Base-by-base conservation (phyloP, 2,888 invertebrate genomes). In the Seira musarum region DNA sequence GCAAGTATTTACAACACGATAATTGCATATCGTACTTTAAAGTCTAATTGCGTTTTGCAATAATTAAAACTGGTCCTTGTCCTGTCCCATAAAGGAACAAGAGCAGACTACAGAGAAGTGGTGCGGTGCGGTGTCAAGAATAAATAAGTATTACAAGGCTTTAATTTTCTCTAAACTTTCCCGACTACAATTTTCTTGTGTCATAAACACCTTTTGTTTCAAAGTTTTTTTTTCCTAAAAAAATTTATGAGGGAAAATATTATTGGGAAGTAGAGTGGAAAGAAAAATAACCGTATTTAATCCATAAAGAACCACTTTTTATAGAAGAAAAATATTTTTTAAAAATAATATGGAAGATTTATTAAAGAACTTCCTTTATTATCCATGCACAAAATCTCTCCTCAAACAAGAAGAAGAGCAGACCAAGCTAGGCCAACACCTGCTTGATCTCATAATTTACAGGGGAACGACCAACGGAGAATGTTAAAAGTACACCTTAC, bases 381-480 rank as follows among this genome's bases (percentile, higher is more conserved):
- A 40, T 40, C 40, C 40, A 40, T n/a, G n/a, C n/a, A n/a, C n/a
- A 40, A 40, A 40, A 40, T 40, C 40, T 40, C 40, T 40, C 40
- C 40, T 40, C 40, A 40, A 40, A 40, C 40, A 40, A 40, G 40
- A 40, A 13, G 40, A 40, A 40, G 40, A 61, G 53, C 60, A 53
- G n/a, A n/a, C n/a, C n/a, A n/a, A n/a, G n/a, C n/a, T n/a, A n/a
- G 24, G 61, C 46, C 22, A 72, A 64, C 72, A 72, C 72, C 72
- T 72, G 72, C 61, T 72, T 49, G 64, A 72, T 72, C 72, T 72
- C 72, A 72, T 72, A 72, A 72, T 64, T 72, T 64, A 72, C 53
- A 35, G 30, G 30, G 21, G 22, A 19, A 70, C 15, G 22, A n/a
- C 13, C 5, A 46, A 19, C 17, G 21, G 22, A 67, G n/a, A 35